Percentiles rank a stretch among this genome's conserved stretches.
Evolutionary conservation across 2,888 invertebrate species (phyloP).

Genomic region (Pycnomerus fuliginosus): DNA sequence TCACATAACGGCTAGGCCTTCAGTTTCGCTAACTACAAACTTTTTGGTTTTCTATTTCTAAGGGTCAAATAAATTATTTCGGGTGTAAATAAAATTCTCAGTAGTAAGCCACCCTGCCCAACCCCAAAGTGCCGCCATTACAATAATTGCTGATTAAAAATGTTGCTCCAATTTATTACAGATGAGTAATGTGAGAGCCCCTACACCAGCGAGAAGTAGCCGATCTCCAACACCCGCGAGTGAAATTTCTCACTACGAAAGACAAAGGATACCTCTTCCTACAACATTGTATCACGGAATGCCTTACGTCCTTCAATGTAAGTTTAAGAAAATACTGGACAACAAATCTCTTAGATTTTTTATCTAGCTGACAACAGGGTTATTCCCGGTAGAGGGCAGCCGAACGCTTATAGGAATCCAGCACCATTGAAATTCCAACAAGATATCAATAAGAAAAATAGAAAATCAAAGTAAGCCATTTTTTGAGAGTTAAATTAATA

Average conservation of each 20-base stretch:
- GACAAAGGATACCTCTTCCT: conserved; percentile 44
- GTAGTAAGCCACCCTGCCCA: no score
- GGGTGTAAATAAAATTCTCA: no score
- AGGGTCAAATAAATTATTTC: no score
- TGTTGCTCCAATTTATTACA: no score
- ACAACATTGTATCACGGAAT: conserved; percentile 48
- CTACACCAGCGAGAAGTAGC: conserved; percentile 44
- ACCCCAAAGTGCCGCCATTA: no score
- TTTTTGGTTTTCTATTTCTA: no score
- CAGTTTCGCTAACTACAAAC: no score
- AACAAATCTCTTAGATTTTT: conserved; percentile 7
- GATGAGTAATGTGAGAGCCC: conserved; percentile 34
- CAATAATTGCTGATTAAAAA: no score
- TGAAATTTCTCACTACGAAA: conserved; percentile 43
- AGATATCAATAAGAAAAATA: conserved; percentile 31
- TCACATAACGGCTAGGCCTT: no score
- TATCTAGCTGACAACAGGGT: conserved; percentile 42
- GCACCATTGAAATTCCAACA: conserved; percentile 29
- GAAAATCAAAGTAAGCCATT: conserved; percentile 45
- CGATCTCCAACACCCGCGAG: conserved; percentile 51
- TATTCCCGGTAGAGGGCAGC: conserved; percentile 43
- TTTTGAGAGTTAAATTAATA: no score
- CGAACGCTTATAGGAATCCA: conserved; percentile 42
- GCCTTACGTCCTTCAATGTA: conserved; percentile 49
- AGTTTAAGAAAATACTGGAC: conserved; percentile 23